Base-by-base conservation (phyloP, 1,140 invertebrate species). In the Panulirus ornatus region DNA sequence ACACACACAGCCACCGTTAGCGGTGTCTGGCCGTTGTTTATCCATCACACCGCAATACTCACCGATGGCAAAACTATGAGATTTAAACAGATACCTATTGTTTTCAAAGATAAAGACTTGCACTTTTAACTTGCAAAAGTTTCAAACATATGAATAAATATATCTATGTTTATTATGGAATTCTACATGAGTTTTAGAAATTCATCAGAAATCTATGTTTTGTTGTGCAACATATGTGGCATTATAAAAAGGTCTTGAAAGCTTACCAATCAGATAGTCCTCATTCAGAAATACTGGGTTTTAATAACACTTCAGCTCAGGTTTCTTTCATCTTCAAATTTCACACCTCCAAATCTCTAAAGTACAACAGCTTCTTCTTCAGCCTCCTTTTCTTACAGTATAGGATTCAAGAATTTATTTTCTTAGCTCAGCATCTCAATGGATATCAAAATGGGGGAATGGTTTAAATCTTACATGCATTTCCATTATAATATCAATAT, bases 1-100 rank as follows among this genome's bases (percentile, higher is more conserved):
- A 89, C 87, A 89, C 87, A 89, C 87, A 89, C 78, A 71, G 38
- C 83, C 36, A 40, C 83, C 34, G 83, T 85, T 85, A 85, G 83
- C 83, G 83, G 83, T 71, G 83, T 71, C 83, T 71, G 83, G 66
- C 51, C 38, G 83, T 70, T 70, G 63, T 44, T 44, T 40, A 38
- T 47, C 44, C 36, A 78, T 19, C 22, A 78, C 40, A 73, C 40
- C 70, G 70, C 63, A 47, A 44, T 78, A 78, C 36, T 27, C 44
- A 47, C 40, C 42, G 44, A 78, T 30, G 36, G 40, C 58, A 66
- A 66, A 66, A 66, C 22, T 6, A 47, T 47, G 44, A 47, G 5
- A 47, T 5, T 47, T 66, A 66, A 22, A 9, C 30, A 22, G 30
- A 8, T 66, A 66, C n/a, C 19, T 8, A 66, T 27, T 66, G 30